A percentile compares a stretch with the other conserved stretches of the same genome.
Evolutionary conservation across 2,797 vertebrate genomes (phyloP).

Genomic region (Synanceia verrucosa): DNA sequence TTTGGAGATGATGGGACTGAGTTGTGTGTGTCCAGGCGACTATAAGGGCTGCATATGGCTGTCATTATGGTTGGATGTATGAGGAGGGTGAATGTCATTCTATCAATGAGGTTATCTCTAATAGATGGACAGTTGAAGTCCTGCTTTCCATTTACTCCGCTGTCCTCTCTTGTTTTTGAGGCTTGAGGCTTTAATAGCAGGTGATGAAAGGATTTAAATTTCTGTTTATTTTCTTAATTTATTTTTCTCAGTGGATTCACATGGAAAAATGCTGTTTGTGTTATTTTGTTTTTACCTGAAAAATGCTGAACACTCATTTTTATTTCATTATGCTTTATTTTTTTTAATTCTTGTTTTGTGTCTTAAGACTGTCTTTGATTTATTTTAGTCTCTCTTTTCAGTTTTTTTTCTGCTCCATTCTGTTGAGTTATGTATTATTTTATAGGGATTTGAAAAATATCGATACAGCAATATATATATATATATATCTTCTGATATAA

Average conservation of each 20-base stretch:
- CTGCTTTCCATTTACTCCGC: conserved; percentile 67
- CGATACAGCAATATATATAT: too few relatives aligned
- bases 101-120: conserved; percentile 72
- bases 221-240: background rate
- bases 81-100: conserved; percentile 68
- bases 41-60: conserved; percentile 42
- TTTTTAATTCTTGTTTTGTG: background rate
- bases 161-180: conserved; percentile 23
- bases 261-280: background rate
- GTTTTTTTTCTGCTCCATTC: too few relatives aligned
- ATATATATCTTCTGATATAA: too few relatives aligned
- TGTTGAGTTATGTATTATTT: too few relatives aligned
- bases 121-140: conserved; percentile 80
- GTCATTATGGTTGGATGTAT: conserved; percentile 65
- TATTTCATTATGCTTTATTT: background rate
- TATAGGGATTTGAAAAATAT: too few relatives aligned
- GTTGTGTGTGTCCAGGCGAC: conserved; percentile 16
- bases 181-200: conserved; percentile 37
- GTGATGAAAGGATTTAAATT: conserved; percentile 22
- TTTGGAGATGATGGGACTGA: conserved; percentile 47
- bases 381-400: background rate
- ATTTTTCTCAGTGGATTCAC: background rate
- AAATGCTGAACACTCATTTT: background rate
- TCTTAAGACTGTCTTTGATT: background rate
- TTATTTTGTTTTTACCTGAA: background rate